Evolutionary conservation across 2,113 vertebrate genomes (phyloP).

Genomic region (Cyanoramphus novaezelandiae): DNA sequence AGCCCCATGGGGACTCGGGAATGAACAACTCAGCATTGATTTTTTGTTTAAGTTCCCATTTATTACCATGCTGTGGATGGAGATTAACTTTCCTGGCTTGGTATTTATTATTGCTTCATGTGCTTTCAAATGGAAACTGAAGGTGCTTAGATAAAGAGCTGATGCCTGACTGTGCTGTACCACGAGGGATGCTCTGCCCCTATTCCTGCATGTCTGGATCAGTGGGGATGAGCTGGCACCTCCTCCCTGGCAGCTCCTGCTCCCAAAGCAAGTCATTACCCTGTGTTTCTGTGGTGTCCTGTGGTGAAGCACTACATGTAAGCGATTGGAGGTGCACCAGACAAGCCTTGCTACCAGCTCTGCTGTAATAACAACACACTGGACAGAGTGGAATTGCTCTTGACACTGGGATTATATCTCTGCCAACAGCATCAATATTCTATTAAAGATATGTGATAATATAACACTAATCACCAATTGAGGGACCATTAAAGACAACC

Average conservation of each 20-base stretch:
- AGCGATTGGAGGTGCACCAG: constrained; percentile 25
- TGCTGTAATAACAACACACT: background rate
- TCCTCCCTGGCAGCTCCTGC: background rate
- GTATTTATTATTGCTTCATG: constrained; percentile 25
- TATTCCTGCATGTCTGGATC: background rate
- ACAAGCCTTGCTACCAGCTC: background rate
- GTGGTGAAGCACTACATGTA: background rate
- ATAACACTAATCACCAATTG: constrained; percentile 58
- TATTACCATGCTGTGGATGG: background rate
- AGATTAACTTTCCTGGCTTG: background rate
- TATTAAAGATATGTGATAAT: constrained; percentile 63
- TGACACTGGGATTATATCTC: constrained; percentile 53
- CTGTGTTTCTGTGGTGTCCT: background rate
- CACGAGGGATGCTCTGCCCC: background rate
- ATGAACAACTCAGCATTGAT: background rate
- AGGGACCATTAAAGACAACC: constrained; percentile 25
- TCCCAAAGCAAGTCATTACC: background rate
- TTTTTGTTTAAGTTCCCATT: constrained; percentile 40
- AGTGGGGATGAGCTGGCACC: fast-evolving
- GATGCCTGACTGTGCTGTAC: fast-evolving
- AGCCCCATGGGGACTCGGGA: background rate
- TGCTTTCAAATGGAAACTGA: background rate
- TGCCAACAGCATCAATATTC: constrained; percentile 66
- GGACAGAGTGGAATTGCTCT: constrained; percentile 56
- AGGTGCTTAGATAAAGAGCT: background rate